Percentiles rank a stretch among this genome's conserved stretches.
Evolutionary conservation across 2,888 invertebrate species (phyloP).

Genomic region (Gymnocheta viridis): DNA sequence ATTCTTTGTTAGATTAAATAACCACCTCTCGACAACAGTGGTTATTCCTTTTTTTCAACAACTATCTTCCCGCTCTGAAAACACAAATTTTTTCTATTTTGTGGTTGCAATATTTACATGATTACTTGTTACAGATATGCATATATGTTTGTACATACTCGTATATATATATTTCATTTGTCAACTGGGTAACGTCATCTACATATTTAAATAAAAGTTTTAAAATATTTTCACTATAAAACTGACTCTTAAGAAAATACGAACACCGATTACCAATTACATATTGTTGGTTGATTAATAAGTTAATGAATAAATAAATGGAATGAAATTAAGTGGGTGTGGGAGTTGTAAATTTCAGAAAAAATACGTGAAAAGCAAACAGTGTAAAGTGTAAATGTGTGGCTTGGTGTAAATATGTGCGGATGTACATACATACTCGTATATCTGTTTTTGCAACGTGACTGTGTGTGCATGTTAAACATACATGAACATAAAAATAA

Average conservation of each 20-base stretch:
- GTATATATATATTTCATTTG: not conserved
- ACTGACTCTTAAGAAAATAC: constrained; percentile 41
- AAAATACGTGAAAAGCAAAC: constrained; percentile 17
- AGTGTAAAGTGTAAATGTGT: not conserved
- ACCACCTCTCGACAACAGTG: too few relatives aligned
- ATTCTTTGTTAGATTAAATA: too few relatives aligned
- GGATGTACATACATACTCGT: not conserved
- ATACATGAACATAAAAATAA: constrained; percentile 15
- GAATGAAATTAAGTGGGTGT: not conserved
- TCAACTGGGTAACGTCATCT: not conserved
- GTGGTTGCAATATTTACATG: too few relatives aligned
- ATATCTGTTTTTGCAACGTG: constrained; percentile 7
- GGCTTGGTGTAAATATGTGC: not conserved
- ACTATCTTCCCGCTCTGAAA: too few relatives aligned
- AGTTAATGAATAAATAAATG: constrained; percentile 19
- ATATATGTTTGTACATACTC: too few relatives aligned
- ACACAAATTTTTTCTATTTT: too few relatives aligned
- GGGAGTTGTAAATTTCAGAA: not conserved
- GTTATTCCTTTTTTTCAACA: too few relatives aligned
- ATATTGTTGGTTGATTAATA: constrained; percentile 38
- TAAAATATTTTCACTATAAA: constrained; percentile 15
- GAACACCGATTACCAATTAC: constrained; percentile 46
- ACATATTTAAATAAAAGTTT: not conserved
- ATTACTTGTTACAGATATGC: not conserved
- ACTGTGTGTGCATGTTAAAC: constrained; percentile 31